Evolutionary conservation across 2,113 vertebrate species (phyloP), one percentile per base, ranked within the genome.

Genomic region (Nestor notabilis): DNA sequence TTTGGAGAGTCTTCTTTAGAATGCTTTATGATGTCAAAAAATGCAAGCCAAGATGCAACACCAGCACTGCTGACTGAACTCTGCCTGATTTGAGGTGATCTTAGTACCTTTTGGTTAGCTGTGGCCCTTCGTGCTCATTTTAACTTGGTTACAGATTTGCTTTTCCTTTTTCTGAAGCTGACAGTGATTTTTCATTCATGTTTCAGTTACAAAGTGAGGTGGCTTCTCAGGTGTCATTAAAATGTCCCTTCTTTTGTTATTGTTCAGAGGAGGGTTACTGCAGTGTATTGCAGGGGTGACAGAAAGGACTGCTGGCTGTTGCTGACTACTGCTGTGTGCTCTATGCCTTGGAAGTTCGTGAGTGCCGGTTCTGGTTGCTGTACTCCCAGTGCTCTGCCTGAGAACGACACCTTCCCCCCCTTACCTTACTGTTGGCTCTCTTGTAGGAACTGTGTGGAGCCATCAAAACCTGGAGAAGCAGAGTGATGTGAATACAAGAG

Each of bases 401-500:
- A n/a, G 37, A 25, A 69, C n/a, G 10, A 39, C 10, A 11, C 56
- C 23, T 20, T 13, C 20, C 33, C n/a, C 17, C 13, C 29, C 21
- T 46, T 41, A 9, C 17, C 61, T 70, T 39, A 11, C 28, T 77
- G 31, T 41, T 81, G 60, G 8, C 25, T 84, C 35, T 70, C 5
- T 39, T 15, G 16, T 24, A 33, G 56, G 50, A 56, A 16, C 46
- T 16, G 10, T 55, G 37, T 8, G n/a, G 53, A 46, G 21, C n/a
- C 3, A 5, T 79, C n/a, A 52, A 21, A 91, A 82, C 24, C 24
- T 82, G 55, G 46, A 65, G 29, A 12, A 87, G 19, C 29, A 55
- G 39, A 17, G 4, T 20, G 52, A 20, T 1, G 2, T 55, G 44
- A 74, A 29, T 0, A 0, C 6, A 29, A 33, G 13, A 17, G 27